Evolutionary conservation across 2,888 invertebrate genomes (phyloP).

Genomic region (Gnatocerus cornutus): DNA sequence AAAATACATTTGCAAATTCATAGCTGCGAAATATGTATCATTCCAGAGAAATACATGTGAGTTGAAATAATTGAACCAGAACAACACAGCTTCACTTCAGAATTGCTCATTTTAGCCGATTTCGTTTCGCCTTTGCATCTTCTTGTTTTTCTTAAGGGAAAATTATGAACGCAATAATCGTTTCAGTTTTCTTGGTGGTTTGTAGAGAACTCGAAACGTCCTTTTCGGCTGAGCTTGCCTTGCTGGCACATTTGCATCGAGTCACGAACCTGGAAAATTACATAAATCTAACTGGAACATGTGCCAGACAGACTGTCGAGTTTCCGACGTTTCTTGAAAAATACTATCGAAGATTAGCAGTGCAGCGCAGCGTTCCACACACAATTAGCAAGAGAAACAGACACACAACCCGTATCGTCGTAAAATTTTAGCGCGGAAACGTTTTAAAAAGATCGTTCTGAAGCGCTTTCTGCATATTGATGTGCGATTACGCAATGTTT

Average conservation of each 20-base stretch:
- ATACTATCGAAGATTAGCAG: slow-evolving; percentile 45
- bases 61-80: slow-evolving; percentile 33
- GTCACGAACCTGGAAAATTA: slow-evolving; percentile 48
- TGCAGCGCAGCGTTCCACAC: slow-evolving; percentile 25
- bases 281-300: slow-evolving; percentile 47
- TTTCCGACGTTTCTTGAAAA: slow-evolving; percentile 47
- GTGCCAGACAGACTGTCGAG: slow-evolving; percentile 36
- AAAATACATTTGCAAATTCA: slow-evolving; percentile 29
- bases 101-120: slow-evolving; percentile 31
- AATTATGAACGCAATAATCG: slow-evolving; percentile 25
- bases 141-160: slow-evolving; percentile 10
- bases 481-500: slow-evolving; percentile 22
- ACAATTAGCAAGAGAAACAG: slow-evolving; percentile 45
- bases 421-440: slow-evolving; percentile 43
- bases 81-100: slow-evolving; percentile 6
- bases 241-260: slow-evolving; percentile 42
- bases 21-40: slow-evolving; percentile 26
- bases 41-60: slow-evolving; percentile 2
- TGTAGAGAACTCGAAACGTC: slow-evolving; percentile 3
- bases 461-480: slow-evolving; percentile 35
- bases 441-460: slow-evolving; percentile 39
- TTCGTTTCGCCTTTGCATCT: slow-evolving; percentile 18
- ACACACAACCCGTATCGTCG: slow-evolving; percentile 28
- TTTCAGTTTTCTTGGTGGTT: slow-evolving; percentile 22
- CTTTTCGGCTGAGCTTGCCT: slow-evolving; percentile 21